Base-by-base conservation (phyloP, 2,888 invertebrate species). In the Luperina testacea region DNA sequence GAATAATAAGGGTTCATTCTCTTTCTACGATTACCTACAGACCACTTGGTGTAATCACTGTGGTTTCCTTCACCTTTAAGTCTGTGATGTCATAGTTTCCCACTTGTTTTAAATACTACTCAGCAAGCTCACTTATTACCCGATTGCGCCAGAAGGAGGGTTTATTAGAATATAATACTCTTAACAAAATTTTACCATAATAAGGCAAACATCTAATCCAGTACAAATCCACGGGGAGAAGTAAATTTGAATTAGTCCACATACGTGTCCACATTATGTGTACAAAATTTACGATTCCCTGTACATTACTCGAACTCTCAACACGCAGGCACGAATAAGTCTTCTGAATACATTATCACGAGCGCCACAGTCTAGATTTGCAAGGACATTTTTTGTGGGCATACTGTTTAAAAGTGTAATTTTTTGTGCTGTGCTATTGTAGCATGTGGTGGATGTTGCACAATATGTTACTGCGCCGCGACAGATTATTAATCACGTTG, bases 401-500 rank as follows among this genome's bases (percentile, higher is more conserved):
- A 38, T 53, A 84, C 81, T 74, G 75, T 69, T 57, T 57, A 48
- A 48, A 67, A 64, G 15, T 45, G 32, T 24, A 57, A 5, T 51
- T 70, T 48, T 65, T 70, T 72, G 24, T 63, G 9, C 70, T 32
- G 48, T 65, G 15, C 13, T 67, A 48, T 42, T 64, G 59, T 77
- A 75, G 78, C 17, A 72, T 83, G 67, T 81, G 77, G 77, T 38
- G 59, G 53, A 7, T 82, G 78, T 77, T 57, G 75, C 61, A 70
- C 51, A 70, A 75, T 38, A 67, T 77, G 80, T 85, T 82, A 71
- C 83, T 79, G 57, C 64, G 67, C 67, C 67, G 67, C 69, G 76
- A 76, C 82, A 71, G 83, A 80, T 88, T 83, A 88, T 88, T 87
- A 87, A 88, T 88, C 88, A 85, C 77, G 48, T 51, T 61, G 70